Conservation (phyloP, 2,113 vertebrate species). For the Xiphophorus couchianus region DNA sequence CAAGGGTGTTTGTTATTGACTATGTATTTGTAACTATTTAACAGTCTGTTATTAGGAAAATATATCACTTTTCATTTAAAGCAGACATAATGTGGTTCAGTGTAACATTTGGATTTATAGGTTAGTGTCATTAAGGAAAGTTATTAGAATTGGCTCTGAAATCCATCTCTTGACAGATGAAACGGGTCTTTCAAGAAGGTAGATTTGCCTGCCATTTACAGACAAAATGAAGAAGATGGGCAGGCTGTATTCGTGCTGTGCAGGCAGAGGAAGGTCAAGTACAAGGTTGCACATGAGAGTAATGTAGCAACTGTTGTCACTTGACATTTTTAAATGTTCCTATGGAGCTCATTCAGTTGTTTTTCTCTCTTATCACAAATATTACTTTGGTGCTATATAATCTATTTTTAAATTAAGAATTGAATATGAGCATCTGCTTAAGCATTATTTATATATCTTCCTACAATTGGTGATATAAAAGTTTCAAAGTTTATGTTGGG, state of each 20-base stretch:
- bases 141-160: constrained; percentile 15
- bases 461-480: neutral
- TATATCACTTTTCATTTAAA: neutral
- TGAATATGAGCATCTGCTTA: constrained; percentile 19
- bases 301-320: constrained; percentile 15
- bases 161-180: constrained; percentile 31
- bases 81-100: neutral
- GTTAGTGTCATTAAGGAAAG: neutral
- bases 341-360: neutral
- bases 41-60: neutral
- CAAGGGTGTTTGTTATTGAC: constrained; percentile 3
- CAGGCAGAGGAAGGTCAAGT: constrained; percentile 27
- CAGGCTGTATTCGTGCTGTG: neutral
- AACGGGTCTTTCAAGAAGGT: constrained; percentile 5
- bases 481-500: neutral
- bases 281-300: constrained; percentile 29
- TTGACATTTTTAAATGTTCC: constrained; percentile 9
- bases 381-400: constrained; percentile 33
- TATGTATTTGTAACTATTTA: neutral
- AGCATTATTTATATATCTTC: neutral
- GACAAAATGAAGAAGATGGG: constrained; percentile 7
- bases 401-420: constrained; percentile 57
- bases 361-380: constrained; percentile 1
- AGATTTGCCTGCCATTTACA: constrained; percentile 15
- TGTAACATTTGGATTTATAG: constrained; percentile 2